Conservation (phyloP, 2,888 invertebrate genomes). For the Orthosia incerta region DNA sequence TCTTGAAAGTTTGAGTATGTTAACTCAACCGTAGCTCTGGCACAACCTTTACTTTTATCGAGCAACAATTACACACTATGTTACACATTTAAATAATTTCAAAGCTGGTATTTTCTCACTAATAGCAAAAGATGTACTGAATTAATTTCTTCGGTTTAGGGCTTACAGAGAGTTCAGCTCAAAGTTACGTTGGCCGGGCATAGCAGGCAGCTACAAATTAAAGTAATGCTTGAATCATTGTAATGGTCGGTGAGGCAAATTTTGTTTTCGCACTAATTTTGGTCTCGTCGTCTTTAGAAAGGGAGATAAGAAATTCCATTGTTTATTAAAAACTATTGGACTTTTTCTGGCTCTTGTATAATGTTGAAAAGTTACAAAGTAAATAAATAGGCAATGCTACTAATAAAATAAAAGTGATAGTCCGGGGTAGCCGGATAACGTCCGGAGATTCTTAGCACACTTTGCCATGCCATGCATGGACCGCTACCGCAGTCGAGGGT, state of each 20-base stretch:
- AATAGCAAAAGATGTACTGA: conserved; percentile 22
- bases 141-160: conserved; percentile 37
- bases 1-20: too few relatives aligned
- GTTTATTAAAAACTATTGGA: too few relatives aligned
- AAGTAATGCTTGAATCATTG: conserved; percentile 14
- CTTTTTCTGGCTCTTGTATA: too few relatives aligned
- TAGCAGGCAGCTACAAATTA: conserved; percentile 33
- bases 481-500: too few relatives aligned
- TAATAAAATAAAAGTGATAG: too few relatives aligned
- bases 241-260: conserved; percentile 16
- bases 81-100: conserved; percentile 15
- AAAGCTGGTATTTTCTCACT: conserved; percentile 18
- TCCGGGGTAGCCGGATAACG: too few relatives aligned
- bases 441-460: too few relatives aligned
- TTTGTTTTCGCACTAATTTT: conserved; percentile 4
- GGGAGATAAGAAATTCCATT: too few relatives aligned
- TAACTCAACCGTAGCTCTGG: too few relatives aligned
- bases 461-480: too few relatives aligned
- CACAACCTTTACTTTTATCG: background rate
- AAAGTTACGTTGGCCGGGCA: conserved; percentile 9
- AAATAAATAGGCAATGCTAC: too few relatives aligned
- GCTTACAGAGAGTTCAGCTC: conserved; percentile 28
- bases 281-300: background rate
- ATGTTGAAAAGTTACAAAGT: too few relatives aligned
- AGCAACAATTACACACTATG: conserved; percentile 30